Evolutionary conservation across 2,888 invertebrate species (phyloP).

Genomic region (Nezara viridula): DNA sequence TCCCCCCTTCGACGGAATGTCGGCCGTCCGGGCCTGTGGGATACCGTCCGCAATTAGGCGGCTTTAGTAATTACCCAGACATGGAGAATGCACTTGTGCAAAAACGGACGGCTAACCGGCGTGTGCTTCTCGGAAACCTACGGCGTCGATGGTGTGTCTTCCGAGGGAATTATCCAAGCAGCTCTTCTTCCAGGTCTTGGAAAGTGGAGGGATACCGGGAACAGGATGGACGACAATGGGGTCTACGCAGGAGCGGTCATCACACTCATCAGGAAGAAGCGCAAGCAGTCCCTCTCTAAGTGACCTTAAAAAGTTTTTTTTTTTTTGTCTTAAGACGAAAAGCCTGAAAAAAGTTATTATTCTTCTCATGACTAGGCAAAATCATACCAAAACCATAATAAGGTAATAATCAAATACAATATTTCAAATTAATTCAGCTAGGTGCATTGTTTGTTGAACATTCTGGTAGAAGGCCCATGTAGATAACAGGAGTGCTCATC

Average conservation of each 20-base stretch:
- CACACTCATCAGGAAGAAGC: neutral
- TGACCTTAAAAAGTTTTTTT: no score
- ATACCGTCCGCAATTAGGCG: constrained; percentile 46
- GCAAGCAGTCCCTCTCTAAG: neutral
- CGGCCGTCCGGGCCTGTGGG: constrained; percentile 29
- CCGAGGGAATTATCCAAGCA: neutral
- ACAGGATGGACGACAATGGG: neutral
- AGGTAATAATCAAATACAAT: no score
- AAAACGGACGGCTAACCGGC: constrained; percentile 32
- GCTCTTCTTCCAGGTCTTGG: constrained; percentile 24
- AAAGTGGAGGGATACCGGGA: constrained; percentile 12
- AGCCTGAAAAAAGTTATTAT: no score
- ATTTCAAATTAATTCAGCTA: no score
- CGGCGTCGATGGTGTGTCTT: neutral
- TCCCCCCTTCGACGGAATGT: constrained; percentile 28
- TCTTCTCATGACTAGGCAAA: no score
- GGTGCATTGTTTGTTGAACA: no score
- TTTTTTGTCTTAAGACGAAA: no score
- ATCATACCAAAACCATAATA: no score
- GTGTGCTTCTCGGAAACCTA: constrained; percentile 33
- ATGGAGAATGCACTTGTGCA: constrained; percentile 38
- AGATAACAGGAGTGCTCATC: no score
- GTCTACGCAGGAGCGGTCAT: neutral
- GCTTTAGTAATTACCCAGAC: constrained; percentile 31
- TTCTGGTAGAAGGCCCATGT: no score